Base-by-base conservation (phyloP, 2,888 invertebrate genomes). In the Mystacides longicornis region DNA sequence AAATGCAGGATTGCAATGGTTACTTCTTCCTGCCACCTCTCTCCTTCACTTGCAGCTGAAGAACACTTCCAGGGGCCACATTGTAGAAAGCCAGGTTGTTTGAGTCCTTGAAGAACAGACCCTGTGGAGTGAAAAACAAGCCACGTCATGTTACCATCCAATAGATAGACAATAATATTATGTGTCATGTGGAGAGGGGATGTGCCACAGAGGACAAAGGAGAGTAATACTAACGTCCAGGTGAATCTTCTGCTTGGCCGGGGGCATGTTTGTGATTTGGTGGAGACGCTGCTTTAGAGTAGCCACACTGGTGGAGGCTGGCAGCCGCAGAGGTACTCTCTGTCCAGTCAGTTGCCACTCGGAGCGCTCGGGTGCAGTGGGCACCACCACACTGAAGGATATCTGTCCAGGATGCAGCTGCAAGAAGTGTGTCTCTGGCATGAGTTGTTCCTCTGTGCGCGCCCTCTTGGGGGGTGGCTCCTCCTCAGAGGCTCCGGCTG, bases 281-380 rank as follows among this genome's bases (percentile, higher is more conserved):
- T 85, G 85, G 64, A 99, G 81, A 68, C 89, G 85, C 11, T 86
- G 83, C 75, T 99, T 99, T 64, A 99, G 82, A 52, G 85, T 86
- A 14, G 87, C 82, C n/a, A 95, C 86, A 0, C 83, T 76, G 62
- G 94, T 90, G 14, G 82, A 80, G 14, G 92, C 76, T 42, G 90
- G 83, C 66, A 97, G 68, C 1, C 85, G 85, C 54, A 95, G 80
- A 51, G 82, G 81, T 64, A 98, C 71, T 59, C 85, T 80, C 71
- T 97, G 95, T 0, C 98, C 98, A 70, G 89, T 90, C 59, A 98
- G 78, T 60, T 92, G 90, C 95, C 96, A 96, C 78, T 98, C 98
- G 0, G 89, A 75, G 67, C 96, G 95, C 66, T 97, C 96, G 0
- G 88, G 82, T 67, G 86, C 80, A 63, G 82, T 76, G 9, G 98